Evolutionary conservation across 1,140 invertebrate genomes (phyloP), one percentile per base, ranked within the genome.

Genomic region (Drosophila nikananu): DNA sequence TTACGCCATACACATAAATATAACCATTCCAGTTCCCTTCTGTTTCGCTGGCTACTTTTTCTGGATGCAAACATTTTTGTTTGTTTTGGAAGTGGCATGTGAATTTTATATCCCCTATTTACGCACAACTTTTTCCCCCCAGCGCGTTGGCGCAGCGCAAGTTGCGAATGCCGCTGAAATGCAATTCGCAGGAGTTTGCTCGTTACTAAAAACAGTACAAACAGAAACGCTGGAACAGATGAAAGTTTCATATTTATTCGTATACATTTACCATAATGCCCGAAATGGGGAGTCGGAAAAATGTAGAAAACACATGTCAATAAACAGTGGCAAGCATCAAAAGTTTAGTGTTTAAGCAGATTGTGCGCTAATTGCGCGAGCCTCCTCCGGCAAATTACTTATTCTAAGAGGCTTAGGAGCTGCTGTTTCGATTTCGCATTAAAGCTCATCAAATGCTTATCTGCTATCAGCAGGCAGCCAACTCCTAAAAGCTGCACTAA

Each of bases 381-480:
- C 21, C 59, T 48, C 17, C 32, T 13, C 13, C 15, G n/a, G 30
- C 44, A 49, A 73, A 77, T 73, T 78, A 57, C 59, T 67, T 63
- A 54, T 63, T 35, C 64, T 81, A 90, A 89, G 81, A 82, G 27
- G 84, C 86, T 90, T 90, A 77, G 39, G 39, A 42, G 46, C 52
- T 41, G 37, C 19, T 48, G 39, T 51, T 72, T 70, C 63, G 72
- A 86, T 90, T 81, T 74, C 71, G 83, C 66, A 90, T 86, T 76
- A 89, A 90, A 81, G 81, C 84, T 90, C 84, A 90, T 89, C 84
- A 89, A 89, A 90, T 84, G 84, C 86, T 89, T 89, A 89, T 89
- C 84, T 81, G 81, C 78, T 84, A 89, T 89, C 84, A 90, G 80
- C 83, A 73, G 79, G 59, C 84, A 81, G 77, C 83, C 82, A 83